A percentile compares a stretch with the other conserved stretches of the same genome.
Conservation (phyloP, 1,140 invertebrate species). For the Liolophura sinensis region DNA sequence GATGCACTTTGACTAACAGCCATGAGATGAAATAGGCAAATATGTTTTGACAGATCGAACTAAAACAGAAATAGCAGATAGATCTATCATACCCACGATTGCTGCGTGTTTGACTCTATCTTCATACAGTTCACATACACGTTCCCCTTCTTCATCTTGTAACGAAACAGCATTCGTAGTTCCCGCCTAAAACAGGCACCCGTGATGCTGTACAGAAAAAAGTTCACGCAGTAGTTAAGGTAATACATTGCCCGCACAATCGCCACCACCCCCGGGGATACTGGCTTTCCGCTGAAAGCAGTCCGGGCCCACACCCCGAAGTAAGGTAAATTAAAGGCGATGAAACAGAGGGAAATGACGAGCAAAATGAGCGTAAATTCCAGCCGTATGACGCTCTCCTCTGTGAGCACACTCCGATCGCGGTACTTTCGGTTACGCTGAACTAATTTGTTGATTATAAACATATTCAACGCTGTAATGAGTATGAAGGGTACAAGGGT, state of each 20-base stretch:
- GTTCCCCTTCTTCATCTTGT: neutral
- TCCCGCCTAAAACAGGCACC: conserved; percentile 42
- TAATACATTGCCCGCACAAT: conserved; percentile 47
- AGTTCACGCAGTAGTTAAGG: conserved; percentile 53
- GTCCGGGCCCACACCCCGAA: conserved; percentile 34
- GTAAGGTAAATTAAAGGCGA: conserved; percentile 42
- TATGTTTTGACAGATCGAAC: too few species aligned
- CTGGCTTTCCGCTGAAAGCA: neutral
- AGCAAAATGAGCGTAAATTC: conserved; percentile 43
- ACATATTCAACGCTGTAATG: conserved; percentile 32
- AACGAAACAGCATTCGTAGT: conserved; percentile 14
- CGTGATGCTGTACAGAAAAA: conserved; percentile 52
- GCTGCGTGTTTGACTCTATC: too few species aligned
- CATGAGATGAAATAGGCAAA: too few species aligned
- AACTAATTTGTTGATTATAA: conserved; percentile 31
- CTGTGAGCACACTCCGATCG: conserved; percentile 32
- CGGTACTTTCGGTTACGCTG: conserved; percentile 10
- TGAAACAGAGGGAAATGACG: conserved; percentile 38
- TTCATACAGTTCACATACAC: too few species aligned
- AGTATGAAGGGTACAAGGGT: conserved; percentile 33
- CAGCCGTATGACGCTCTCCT: conserved; percentile 39
- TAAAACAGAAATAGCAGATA: too few species aligned
- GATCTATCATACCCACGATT: too few species aligned
- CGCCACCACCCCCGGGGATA: conserved; percentile 16
- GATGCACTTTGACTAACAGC: too few species aligned